These are phyloP conservation scores for Cephus nigrinus DNA, from an alignment of 2,888 invertebrate species.

Conservation along the genomic window DNA sequence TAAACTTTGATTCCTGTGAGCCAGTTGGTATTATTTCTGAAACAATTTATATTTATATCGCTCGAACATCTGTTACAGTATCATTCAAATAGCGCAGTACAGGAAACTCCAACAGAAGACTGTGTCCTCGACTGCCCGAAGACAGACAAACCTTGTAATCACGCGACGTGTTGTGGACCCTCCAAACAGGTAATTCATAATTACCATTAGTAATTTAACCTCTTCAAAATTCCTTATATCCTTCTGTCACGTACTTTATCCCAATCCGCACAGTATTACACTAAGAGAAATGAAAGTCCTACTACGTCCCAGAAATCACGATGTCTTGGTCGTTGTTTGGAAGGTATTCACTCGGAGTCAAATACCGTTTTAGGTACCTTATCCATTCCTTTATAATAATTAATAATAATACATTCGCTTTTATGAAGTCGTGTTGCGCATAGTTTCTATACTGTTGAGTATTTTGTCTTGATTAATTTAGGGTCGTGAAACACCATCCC, in stretches of 20 bases:
- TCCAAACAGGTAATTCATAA: constrained; percentile 75
- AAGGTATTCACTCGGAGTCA: constrained; percentile 53
- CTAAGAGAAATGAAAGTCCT: constrained; percentile 42
- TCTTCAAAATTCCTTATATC: constrained; percentile 18
- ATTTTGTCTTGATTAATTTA: constrained; percentile 42
- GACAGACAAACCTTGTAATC: constrained; percentile 83
- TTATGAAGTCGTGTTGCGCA: not conserved
- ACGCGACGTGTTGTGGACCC: constrained; percentile 89
- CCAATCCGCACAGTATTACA: constrained; percentile 39
- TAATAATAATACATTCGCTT: not conserved
- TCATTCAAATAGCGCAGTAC: constrained; percentile 65
- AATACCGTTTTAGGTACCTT: constrained; percentile 46
- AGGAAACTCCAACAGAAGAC: constrained; percentile 69
- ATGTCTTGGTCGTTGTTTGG: constrained; percentile 53
- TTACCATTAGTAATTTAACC: constrained; percentile 7
- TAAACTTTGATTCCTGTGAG: not conserved
- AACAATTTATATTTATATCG: constrained; percentile 8
- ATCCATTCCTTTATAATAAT: not conserved
- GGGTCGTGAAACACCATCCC: constrained; percentile 78
- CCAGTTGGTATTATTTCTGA: not conserved
- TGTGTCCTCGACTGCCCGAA: constrained; percentile 91
- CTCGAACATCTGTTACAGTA: constrained; percentile 51
- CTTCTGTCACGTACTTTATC: constrained; percentile 6
- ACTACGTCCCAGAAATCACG: constrained; percentile 37
- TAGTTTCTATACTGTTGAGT: not conserved